phyloP scores from a whole-genome alignment of 2,113 vertebrate genomes.

The Pituophis catenifer region DNA sequence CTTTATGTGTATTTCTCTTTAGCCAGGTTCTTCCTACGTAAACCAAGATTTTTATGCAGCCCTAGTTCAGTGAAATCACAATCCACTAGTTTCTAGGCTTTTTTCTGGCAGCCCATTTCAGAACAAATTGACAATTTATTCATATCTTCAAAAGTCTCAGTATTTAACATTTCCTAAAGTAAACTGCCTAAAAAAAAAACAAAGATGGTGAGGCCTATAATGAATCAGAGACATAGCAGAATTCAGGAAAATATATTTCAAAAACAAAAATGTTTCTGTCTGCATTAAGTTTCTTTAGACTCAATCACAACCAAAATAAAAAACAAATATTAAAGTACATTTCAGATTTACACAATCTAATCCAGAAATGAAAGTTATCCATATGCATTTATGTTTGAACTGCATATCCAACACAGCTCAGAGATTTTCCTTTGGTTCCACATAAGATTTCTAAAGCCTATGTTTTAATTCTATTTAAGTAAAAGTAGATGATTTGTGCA shows the following conservation, averaged over 20 bases:
- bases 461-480: neutral
- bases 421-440: neutral
- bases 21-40: too few relatives aligned
- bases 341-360: neutral
- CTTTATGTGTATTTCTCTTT: too few relatives aligned
- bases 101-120: neutral
- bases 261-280: neutral
- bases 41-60: too few relatives aligned
- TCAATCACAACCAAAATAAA: neutral
- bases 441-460: neutral
- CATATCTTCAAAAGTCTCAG: neutral
- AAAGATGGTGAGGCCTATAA: neutral
- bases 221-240: neutral
- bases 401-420: neutral
- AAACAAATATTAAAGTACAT: neutral
- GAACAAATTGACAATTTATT: neutral
- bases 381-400: neutral
- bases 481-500: neutral
- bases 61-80: too few relatives aligned
- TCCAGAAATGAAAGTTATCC: neutral
- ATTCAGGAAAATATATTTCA: neutral
- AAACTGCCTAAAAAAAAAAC: neutral
- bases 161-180: neutral
- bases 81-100: too few relatives aligned
- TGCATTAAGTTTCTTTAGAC: neutral